Conservation (phyloP, 2,888 invertebrate genomes). For the Matsumyia berberina region DNA sequence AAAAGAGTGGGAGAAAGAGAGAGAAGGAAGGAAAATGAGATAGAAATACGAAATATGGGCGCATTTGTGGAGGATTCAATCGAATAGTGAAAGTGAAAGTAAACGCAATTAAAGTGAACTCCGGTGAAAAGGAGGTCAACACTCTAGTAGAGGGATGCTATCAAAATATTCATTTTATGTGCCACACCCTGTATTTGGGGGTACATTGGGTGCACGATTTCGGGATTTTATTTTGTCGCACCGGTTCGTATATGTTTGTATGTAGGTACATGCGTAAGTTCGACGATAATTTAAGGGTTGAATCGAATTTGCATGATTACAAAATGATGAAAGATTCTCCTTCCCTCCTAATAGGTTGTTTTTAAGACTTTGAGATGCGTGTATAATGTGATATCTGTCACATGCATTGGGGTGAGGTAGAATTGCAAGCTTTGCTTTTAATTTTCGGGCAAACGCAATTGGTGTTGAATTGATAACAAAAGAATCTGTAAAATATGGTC, state of each 20-base stretch:
- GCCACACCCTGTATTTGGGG: conserved; percentile 3
- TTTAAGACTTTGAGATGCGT: conserved; percentile 2
- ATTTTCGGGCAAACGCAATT: too few relatives aligned
- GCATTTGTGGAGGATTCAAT: conserved; percentile 51
- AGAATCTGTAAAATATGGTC: too few relatives aligned
- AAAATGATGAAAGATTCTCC: conserved; percentile 30
- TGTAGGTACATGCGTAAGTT: conserved; percentile 5
- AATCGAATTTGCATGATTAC: conserved; percentile 60
- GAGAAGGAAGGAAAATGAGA: not conserved
- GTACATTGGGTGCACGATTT: conserved; percentile 41
- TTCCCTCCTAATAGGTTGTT: not conserved
- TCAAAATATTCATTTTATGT: conserved; percentile 1
- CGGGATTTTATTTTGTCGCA: not conserved
- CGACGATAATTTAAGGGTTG: conserved; percentile 50
- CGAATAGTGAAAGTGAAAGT: conserved; percentile 55
- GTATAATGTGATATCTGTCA: conserved; percentile 43
- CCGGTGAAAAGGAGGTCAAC: conserved; percentile 45
- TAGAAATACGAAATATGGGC: conserved; percentile 8
- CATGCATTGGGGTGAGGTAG: conserved; percentile 31
- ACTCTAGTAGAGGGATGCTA: conserved; percentile 22
- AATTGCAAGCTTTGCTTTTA: not conserved
- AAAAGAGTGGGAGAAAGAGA: conserved; percentile 31
- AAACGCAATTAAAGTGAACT: conserved; percentile 57
- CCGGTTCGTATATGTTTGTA: not conserved
- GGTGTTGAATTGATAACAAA: too few relatives aligned